Base-by-base conservation (phyloP, 2,888 invertebrate genomes). In the Cheilosia vulpina region DNA sequence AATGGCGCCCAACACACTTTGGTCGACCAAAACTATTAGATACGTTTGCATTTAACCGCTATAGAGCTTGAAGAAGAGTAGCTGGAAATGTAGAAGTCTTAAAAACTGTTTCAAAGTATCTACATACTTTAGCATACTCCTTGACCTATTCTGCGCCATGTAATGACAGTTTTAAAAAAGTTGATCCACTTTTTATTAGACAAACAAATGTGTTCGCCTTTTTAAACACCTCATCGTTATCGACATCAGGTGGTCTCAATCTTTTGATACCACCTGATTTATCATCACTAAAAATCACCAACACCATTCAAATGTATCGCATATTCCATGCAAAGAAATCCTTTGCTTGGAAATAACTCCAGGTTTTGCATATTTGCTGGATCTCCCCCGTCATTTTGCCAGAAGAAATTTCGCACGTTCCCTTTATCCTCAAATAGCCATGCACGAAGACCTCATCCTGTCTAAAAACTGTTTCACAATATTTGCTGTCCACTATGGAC, bases 401-500 rank as follows among this genome's bases (percentile, higher is more conserved):
- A 27, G 24, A 55, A 50, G 63, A 62, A 47, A 19, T 53, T 34
- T 15, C 60, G 55, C 21, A 71, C 60, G 63, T 68, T 34, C 69
- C 52, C 45, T 77, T 76, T 80, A 58, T 73, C 58, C 76, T 65
- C 13, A 27, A 60, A 4, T 75, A 84, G 71, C 80, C 80, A 84
- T 66, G 57, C 45, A n/a, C n/a, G 65, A 41, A n/a, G 38, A 84
- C 79, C 80, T 43, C 68, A 82, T 75, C 81, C 68, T 68, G 72
- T 21, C 52, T 52, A 27, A 47, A 76, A 76, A 66, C 21, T 43
- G 66, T 68, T 63, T 45, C 21, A 21, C 68, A 63, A 68, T 85
- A 63, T 85, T 81, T 81, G 76, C 41, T 85, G 85, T 77, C 85
- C 85, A 81, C 72, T 77, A 76, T 65, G 66, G 50, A 57, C 34